Evolutionary conservation across 2,888 invertebrate species (phyloP), one percentile per base, ranked within the genome.

Genomic region (Erebia palarica): DNA sequence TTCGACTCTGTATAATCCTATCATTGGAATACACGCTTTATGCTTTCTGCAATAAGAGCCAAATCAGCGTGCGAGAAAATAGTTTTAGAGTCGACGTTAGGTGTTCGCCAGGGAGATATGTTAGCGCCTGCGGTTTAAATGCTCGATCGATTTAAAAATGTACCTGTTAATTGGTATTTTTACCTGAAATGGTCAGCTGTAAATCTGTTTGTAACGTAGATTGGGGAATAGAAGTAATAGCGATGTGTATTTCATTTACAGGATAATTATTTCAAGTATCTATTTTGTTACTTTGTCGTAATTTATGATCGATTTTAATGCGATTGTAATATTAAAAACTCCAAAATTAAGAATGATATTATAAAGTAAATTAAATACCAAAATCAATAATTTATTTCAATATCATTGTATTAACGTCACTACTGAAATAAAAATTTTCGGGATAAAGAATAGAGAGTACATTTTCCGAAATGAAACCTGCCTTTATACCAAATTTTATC

Each of bases 81-180:
- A 3, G 9, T 44, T 69, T 14, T 60, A 51, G 10, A 2, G 13
- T 9, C n/a, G 21, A 53, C 21, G 42, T 81, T 75, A 72, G 82
- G 81, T 77, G 76, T 82, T 79, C 82, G 78, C 75, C 80, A 78
- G 84, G 82, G 84, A 81, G 71, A 75, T 78, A 76, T 81, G 79
- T 84, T 83, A 71, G 78, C 82, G 76, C 82, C 82, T 78, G 77
- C 70, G 79, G 79, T 78, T 79, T 78, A 76, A 71, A 71, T 74
- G 75, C 70, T 69, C 70, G 75, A 75, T 77, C 66, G 73, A 58
- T 66, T 77, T 69, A 57, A 75, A 73, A 67, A 73, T 74, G 67
- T 73, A 77, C 75, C 71, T 75, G 72, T 71, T 75, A 76, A 76
- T 75, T 74, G 73, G 68, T 72, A 66, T 76, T 73, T 78, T 74